Evolutionary conservation across 2,113 vertebrate species (phyloP), one percentile per base, ranked within the genome.

Genomic region (Danionella cerebrum): DNA sequence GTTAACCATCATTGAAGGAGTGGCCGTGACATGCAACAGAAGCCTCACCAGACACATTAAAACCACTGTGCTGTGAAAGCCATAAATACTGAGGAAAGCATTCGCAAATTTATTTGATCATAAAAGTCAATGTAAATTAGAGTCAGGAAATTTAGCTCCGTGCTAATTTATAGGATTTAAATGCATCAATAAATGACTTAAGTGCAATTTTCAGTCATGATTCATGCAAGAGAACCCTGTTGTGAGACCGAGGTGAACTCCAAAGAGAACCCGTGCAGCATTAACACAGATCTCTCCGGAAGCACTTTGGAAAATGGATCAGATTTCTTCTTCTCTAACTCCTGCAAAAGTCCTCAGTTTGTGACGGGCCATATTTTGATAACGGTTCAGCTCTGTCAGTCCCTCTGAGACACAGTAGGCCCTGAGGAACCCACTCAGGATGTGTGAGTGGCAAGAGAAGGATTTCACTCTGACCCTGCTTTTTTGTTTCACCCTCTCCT

Each of bases 351-450:
- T 80, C 72, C 65, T 87, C 76, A 83, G 78, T 73, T 69, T 72
- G 66, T 78, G 76, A 79, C 77, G 83, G 76, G 77, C 85, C 84
- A 82, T 85, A 81, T 86, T 86, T 83, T 81, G 78, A 84, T 74
- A 86, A 76, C 77, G 75, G 70, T 76, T 82, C 75, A 75, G 62
- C 55, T 48, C 69, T 69, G 81, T 52, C 80, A 75, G 78, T 72
- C 77, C 82, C 70, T 50, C 52, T 5, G 58, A 67, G 69, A 76
- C 58, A 69, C 70, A 74, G 70, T 67, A 78, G 70, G 77, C 74
- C 42, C 57, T 76, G 77, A 64, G 58, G 47, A 73, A 70, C 6
- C 35, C 33, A 36, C 38, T 35, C 42, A 54, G 38, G 35, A 63
- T 9, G 16, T 25, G 14, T 24, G 51, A 65, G 59, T 16, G 47